These are phyloP conservation scores for Drosophila sp. DNA, from an alignment of 1,140 invertebrate species.

Conservation along the genomic window DNA sequence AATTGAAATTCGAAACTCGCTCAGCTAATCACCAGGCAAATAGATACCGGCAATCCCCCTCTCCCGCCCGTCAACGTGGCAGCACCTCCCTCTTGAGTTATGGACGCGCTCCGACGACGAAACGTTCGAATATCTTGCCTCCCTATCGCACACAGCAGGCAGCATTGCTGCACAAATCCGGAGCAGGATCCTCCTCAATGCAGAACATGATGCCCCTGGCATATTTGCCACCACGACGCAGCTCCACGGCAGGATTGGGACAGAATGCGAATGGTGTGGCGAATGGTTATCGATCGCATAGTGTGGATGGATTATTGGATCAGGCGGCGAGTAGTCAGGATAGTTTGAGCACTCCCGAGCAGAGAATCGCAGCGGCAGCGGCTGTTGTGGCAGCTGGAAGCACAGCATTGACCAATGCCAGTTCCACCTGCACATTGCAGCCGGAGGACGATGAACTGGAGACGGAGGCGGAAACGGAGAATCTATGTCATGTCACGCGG, in stretches of 20 bases:
- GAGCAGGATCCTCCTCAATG: constrained; percentile 69
- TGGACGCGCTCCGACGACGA: constrained; percentile 55
- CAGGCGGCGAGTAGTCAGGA: constrained; percentile 52
- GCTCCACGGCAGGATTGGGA: constrained; percentile 73
- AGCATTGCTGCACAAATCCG: constrained; percentile 63
- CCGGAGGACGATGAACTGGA: constrained; percentile 60
- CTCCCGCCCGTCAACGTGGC: constrained; percentile 86
- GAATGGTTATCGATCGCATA: constrained; percentile 77
- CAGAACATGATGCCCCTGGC: constrained; percentile 73
- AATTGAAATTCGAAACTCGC: constrained; percentile 84
- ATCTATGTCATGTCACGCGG: constrained; percentile 43
- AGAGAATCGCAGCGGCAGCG: constrained; percentile 75
- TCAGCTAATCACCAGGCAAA: constrained; percentile 85
- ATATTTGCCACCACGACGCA: constrained; percentile 61
- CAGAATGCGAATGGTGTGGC: constrained; percentile 64
- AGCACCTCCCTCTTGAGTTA: constrained; percentile 85
- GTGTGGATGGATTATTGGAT: constrained; percentile 81
- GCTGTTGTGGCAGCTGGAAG: constrained; percentile 75
- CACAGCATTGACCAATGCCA: constrained; percentile 76
- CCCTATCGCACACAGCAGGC: constrained; percentile 79
- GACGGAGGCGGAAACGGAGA: constrained; percentile 10
- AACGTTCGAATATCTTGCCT: constrained; percentile 68
- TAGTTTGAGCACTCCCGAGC: constrained; percentile 62
- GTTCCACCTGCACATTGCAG: constrained; percentile 75
- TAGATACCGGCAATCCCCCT: constrained; percentile 87